Evolutionary conservation across 2,888 invertebrate genomes (phyloP).

Genomic region (Orthosia incerta): DNA sequence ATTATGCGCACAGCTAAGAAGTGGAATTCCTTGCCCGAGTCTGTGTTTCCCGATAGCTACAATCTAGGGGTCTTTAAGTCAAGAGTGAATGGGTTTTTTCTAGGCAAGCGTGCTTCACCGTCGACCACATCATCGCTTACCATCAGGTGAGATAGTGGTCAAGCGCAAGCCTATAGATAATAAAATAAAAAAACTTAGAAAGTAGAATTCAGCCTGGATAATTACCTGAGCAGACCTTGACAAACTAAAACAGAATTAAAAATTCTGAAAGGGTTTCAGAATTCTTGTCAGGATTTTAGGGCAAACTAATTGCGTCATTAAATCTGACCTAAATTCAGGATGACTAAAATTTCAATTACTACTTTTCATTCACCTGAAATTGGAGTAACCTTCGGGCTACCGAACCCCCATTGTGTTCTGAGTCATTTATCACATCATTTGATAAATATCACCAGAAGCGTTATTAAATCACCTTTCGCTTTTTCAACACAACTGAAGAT

Average conservation of each 20-base stretch:
- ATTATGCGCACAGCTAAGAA: too few relatives aligned
- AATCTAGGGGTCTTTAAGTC: too few relatives aligned
- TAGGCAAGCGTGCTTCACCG: too few relatives aligned
- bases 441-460: slow-evolving; percentile 13
- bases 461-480: slow-evolving; percentile 13
- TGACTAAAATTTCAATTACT: background rate
- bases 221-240: background rate
- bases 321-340: background rate
- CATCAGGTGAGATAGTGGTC: too few relatives aligned
- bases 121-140: too few relatives aligned
- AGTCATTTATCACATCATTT: background rate
- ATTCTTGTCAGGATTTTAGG: background rate
- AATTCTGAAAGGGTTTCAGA: background rate
- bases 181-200: too few relatives aligned
- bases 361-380: background rate
- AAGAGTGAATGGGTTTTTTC: too few relatives aligned
- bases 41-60: too few relatives aligned
- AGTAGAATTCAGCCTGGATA: too few relatives aligned
- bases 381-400: background rate
- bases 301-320: background rate
- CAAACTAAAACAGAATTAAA: background rate
- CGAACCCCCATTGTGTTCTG: background rate
- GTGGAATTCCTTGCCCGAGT: too few relatives aligned
- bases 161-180: too few relatives aligned
- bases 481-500: slow-evolving; percentile 30